phyloP scores from a whole-genome alignment of 2,797 vertebrate genomes.

The Otolemur crassicaudatus region DNA sequence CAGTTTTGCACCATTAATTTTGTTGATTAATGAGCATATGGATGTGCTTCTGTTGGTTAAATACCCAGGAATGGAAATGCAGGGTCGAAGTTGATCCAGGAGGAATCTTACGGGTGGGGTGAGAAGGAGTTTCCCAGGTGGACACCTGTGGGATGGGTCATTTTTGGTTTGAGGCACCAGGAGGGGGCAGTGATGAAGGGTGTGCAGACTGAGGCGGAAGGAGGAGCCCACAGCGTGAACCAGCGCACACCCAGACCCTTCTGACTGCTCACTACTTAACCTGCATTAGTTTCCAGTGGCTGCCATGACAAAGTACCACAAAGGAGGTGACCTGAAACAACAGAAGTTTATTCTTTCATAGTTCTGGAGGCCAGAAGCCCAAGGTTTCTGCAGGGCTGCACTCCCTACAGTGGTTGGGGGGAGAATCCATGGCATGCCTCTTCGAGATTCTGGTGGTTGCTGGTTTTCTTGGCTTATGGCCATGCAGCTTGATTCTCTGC shows the following conservation, averaged over 20 bases:
- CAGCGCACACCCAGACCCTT: neutral
- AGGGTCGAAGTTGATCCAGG: neutral
- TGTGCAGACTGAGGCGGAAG: fast-evolving
- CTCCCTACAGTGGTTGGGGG: neutral
- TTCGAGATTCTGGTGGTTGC: neutral
- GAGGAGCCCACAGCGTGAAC: neutral
- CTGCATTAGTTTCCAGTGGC: neutral
- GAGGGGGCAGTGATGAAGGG: neutral
- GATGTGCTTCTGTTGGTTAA: neutral
- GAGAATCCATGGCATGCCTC: neutral
- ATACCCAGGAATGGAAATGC: neutral
- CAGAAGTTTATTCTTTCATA: neutral
- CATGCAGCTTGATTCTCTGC: neutral
- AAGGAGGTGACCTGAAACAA: neutral
- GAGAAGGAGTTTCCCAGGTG: neutral
- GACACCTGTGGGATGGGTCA: neutral
- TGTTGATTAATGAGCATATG: neutral
- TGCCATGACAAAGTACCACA: neutral
- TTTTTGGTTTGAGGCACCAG: neutral
- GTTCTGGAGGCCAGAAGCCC: neutral
- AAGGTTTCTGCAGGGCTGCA: fast-evolving
- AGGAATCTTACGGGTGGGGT: neutral
- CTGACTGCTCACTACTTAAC: neutral
- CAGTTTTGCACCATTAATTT: too few species aligned
- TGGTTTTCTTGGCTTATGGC: neutral